Base-by-base conservation (phyloP, 2,797 vertebrate species). In the Anabacerthia variegaticeps region DNA sequence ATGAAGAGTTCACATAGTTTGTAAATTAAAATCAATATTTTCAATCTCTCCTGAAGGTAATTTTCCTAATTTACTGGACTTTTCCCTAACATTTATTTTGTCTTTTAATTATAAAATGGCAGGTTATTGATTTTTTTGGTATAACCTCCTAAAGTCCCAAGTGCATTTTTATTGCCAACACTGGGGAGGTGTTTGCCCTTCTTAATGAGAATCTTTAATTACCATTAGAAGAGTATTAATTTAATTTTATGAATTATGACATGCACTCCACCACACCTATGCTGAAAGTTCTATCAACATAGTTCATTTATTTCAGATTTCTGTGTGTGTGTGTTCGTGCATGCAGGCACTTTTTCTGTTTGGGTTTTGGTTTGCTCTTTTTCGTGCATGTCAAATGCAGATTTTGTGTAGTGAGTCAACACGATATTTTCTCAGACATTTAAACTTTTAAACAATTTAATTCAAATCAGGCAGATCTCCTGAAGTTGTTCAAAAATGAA, bases 1-100 rank as follows among this genome's bases (percentile, higher is more conserved):
- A 97, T 97, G 96, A 98, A 98, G 98, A 98, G 97, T 98, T 97
- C 98, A 98, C 98, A 98, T 98, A 98, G 98, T 98, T 99, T 98
- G 96, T 98, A 98, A 98, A 99, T 99, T 98, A 98, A 98, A 99
- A 99, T 99, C 98, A 98, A 99, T 99, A 99, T 97, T 99, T 98
- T 98, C 98, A 98, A 98, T 99, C 98, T 98, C 98, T 98, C 95
- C 97, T 98, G 97, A 98, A 98, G 97, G 98, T 98, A 97, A 97
- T 99, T 99, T 98, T 98, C 98, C 97, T 99, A 99, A 99, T 99
- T 99, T 98, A 98, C 97, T 97, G 96, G 97, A 98, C 97, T 97
- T 98, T 97, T 93, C 88, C 96, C 95, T 97, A 97, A 98, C 98
- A 98, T 98, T 98, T 98, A 98, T 98, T 98, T 98, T 98, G 97